Conservation (phyloP, 2,113 vertebrate genomes). For the Syngnathus typhle region DNA sequence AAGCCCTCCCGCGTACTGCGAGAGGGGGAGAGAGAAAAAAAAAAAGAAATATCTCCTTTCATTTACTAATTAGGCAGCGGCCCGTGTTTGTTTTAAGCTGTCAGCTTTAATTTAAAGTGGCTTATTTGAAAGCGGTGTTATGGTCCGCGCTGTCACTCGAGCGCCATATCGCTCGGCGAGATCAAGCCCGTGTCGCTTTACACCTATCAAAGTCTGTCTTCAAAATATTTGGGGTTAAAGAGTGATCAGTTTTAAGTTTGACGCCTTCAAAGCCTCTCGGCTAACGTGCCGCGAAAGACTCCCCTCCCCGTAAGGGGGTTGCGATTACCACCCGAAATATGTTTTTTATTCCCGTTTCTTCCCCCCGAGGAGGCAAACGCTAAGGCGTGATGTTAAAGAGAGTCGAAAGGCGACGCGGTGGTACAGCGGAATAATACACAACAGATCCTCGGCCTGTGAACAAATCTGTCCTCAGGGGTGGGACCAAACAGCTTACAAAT, state of each 20-base stretch:
- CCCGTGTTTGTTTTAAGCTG: constrained; percentile 73
- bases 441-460: constrained; percentile 81
- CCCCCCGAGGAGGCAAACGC: constrained; percentile 62
- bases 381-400: constrained; percentile 65
- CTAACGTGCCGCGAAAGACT: constrained; percentile 51
- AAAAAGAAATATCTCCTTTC: constrained; percentile 71
- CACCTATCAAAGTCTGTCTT: constrained; percentile 65
- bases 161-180: constrained; percentile 57
- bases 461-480: constrained; percentile 75
- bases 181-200: constrained; percentile 67
- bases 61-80: constrained; percentile 71
- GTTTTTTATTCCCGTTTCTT: constrained; percentile 50
- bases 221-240: constrained; percentile 70
- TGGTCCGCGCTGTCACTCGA: constrained; percentile 65
- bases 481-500: constrained; percentile 78
- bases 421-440: constrained; percentile 76
- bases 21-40: constrained; percentile 24
- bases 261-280: constrained; percentile 60
- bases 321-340: constrained; percentile 64
- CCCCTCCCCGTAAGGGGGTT: constrained; percentile 61
- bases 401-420: constrained; percentile 63
- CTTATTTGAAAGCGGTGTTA: constrained; percentile 70
- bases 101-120: constrained; percentile 70
- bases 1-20: constrained; percentile 51
- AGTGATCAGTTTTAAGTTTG: constrained; percentile 70